These are phyloP conservation scores for Gymnobelideus leadbeateri DNA, from an alignment of 2,113 vertebrate species.

Conservation along the genomic window DNA sequence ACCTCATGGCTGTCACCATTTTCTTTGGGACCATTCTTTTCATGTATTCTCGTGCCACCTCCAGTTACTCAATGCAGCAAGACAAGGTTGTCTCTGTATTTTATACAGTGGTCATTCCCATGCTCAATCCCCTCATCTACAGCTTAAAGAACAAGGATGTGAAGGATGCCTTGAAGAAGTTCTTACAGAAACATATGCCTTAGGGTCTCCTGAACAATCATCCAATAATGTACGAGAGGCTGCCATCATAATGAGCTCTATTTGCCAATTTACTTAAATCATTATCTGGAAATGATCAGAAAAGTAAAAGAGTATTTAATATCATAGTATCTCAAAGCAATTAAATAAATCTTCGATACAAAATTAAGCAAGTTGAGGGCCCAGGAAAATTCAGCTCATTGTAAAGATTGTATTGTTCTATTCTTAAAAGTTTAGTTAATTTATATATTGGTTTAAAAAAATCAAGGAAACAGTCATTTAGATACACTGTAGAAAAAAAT, in stretches of 20 bases:
- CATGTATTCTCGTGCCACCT: slow-evolving; percentile 44
- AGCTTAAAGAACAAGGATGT: slow-evolving; percentile 47
- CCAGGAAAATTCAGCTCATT: too few species aligned
- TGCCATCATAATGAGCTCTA: not conserved
- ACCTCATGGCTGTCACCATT: slow-evolving; percentile 12
- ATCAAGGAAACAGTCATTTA: too few species aligned
- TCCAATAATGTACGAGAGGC: too few species aligned
- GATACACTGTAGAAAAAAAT: too few species aligned
- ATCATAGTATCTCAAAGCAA: not conserved
- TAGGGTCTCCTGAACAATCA: too few species aligned
- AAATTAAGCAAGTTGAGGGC: too few species aligned
- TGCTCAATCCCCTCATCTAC: slow-evolving; percentile 44
- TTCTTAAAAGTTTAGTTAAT: too few species aligned
- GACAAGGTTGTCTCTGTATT: slow-evolving; percentile 48
- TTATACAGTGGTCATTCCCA: slow-evolving; percentile 50
- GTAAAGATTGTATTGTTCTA: too few species aligned
- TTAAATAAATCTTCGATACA: too few species aligned
- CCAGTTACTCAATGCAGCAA: slow-evolving; percentile 38
- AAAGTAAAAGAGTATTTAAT: not conserved
- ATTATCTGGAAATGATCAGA: not conserved
- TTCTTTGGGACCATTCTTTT: slow-evolving; percentile 47
- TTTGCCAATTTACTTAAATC: not conserved
- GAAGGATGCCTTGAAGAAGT: slow-evolving; percentile 25
- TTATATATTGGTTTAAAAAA: too few species aligned
- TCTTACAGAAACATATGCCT: not conserved